These are phyloP conservation scores for Eudemis profundana DNA, from an alignment of 2,888 invertebrate species.

Conservation along the genomic window DNA sequence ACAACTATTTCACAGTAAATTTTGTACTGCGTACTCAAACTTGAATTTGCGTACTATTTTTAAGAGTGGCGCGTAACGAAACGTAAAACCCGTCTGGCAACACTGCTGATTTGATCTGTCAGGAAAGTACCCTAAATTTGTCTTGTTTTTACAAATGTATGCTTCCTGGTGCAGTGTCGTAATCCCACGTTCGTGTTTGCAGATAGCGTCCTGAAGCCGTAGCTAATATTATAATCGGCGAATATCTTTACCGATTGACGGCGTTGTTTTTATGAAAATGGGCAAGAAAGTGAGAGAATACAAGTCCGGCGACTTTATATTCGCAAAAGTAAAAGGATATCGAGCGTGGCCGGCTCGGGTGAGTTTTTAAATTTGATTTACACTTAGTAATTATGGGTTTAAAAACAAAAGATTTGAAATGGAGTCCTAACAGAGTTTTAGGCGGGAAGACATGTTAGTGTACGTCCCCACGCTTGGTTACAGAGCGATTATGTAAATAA, in stretches of 20 bases:
- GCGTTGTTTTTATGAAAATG: constrained; percentile 70
- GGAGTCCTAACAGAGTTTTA: constrained; percentile 50
- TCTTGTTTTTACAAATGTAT: constrained; percentile 67
- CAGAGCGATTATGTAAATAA: constrained; percentile 34
- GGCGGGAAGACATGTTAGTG: constrained; percentile 78
- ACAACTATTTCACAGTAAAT: no score
- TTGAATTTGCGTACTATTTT: no score
- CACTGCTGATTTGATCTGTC: no score
- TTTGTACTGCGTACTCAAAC: no score
- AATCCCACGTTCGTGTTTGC: constrained; percentile 31
- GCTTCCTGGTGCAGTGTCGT: constrained; percentile 47
- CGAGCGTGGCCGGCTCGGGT: constrained; percentile 98
- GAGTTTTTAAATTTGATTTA: constrained; percentile 55
- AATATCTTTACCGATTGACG: constrained; percentile 48
- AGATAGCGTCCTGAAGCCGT: constrained; percentile 34
- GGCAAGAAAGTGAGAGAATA: constrained; percentile 88
- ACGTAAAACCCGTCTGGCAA: no score
- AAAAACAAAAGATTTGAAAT: constrained; percentile 42
- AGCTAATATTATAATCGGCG: constrained; percentile 42
- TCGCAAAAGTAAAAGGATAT: constrained; percentile 98
- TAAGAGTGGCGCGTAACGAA: no score
- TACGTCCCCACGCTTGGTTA: constrained; percentile 50
- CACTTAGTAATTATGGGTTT: constrained; percentile 15
- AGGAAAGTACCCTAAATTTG: no score
- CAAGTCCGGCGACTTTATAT: constrained; percentile 95